Percentiles rank a stretch among this genome's conserved stretches.
Evolutionary conservation across 92 coral and sea anemone species (phyloP).

Genomic region (Pocillopora grandis): DNA sequence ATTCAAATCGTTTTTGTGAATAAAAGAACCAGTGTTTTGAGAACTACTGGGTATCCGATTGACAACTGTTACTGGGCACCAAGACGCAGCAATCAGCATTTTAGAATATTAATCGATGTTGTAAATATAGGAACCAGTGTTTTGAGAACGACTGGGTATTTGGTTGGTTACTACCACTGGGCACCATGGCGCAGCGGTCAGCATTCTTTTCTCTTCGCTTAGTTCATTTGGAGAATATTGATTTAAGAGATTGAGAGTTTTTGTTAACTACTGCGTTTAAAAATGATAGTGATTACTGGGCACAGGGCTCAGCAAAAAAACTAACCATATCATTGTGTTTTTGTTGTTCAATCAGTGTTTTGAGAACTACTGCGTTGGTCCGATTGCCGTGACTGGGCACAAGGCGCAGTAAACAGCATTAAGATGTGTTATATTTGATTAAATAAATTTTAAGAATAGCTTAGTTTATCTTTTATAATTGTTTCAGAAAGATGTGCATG

Average conservation of each 20-base stretch:
- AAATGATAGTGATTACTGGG: background rate
- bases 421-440: background rate
- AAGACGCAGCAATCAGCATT: slow-evolving; percentile 37
- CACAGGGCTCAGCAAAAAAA: slow-evolving; percentile 12
- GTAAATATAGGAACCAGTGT: slow-evolving; percentile 8
- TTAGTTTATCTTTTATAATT: too few relatives aligned
- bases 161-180: slow-evolving; percentile 28
- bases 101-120: too few relatives aligned
- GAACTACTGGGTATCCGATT: slow-evolving; percentile 23
- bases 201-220: background rate
- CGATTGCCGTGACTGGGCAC: background rate
- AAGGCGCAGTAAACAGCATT: slow-evolving; percentile 13
- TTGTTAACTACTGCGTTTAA: slow-evolving; percentile 20
- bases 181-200: slow-evolving; percentile 42
- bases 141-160: slow-evolving; percentile 39
- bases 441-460: background rate
- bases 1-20: background rate
- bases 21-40: slow-evolving; percentile 35
- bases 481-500: background rate
- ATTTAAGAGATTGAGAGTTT: slow-evolving; percentile 9
- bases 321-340: background rate
- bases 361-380: slow-evolving; percentile 17
- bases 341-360: slow-evolving; percentile 7
- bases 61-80: slow-evolving; percentile 24
- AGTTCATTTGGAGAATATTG: background rate